Conservation (phyloP, 2,113 vertebrate genomes). For the Lota lota region DNA sequence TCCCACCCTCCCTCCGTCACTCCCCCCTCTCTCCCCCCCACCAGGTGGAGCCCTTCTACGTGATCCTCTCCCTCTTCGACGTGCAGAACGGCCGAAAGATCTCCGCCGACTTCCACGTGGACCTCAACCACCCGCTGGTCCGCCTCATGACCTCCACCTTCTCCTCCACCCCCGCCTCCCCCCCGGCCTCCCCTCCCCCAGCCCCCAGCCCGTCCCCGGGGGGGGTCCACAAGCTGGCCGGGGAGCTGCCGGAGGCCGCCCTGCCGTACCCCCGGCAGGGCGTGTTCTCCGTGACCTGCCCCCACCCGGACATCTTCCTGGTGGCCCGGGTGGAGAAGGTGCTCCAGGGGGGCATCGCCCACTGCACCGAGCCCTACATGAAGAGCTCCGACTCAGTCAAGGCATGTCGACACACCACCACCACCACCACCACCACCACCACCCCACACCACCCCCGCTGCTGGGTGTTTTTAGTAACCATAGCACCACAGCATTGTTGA, state of each 20-base stretch:
- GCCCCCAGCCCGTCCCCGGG: slow-evolving; percentile 36
- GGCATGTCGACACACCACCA: slow-evolving; percentile 67
- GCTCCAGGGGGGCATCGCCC: slow-evolving; percentile 91
- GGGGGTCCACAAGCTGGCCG: slow-evolving; percentile 58
- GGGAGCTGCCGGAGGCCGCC: slow-evolving; percentile 71
- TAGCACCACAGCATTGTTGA: no score
- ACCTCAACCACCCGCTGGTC: slow-evolving; percentile 89
- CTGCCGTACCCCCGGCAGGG: slow-evolving; percentile 89
- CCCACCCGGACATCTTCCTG: slow-evolving; percentile 95
- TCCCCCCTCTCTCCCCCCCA: neutral
- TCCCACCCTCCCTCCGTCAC: neutral
- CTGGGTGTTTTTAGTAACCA: neutral
- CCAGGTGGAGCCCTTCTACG: slow-evolving; percentile 96
- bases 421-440: neutral
- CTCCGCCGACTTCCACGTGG: slow-evolving; percentile 95
- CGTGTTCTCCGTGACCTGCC: slow-evolving; percentile 94
- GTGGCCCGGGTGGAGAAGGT: slow-evolving; percentile 96
- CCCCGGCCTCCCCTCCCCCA: slow-evolving; percentile 59
- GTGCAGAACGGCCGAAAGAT: slow-evolving; percentile 92
- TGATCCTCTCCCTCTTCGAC: slow-evolving; percentile 92
- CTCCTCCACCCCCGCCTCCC: slow-evolving; percentile 16
- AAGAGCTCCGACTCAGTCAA: slow-evolving; percentile 94
- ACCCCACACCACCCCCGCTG: neutral
- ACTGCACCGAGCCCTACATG: slow-evolving; percentile 98
- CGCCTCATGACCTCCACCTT: slow-evolving; percentile 78